A percentile compares a stretch with the other conserved stretches of the same genome.
These are phyloP conservation scores for Mormyrops attenuatus DNA, from an alignment of 2,797 vertebrate species.

Conservation along the genomic window DNA sequence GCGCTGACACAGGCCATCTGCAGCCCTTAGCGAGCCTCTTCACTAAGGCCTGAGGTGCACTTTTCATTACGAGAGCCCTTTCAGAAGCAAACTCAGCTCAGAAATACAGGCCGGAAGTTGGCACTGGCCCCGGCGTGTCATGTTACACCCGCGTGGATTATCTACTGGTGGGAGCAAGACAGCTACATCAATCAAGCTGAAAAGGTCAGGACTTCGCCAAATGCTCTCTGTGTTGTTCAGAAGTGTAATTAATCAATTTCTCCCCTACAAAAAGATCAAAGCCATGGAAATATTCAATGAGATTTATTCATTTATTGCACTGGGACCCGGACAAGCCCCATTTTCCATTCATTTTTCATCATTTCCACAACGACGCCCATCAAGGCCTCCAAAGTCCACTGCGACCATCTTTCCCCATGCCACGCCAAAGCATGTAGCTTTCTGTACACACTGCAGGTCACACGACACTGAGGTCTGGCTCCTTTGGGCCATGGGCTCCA, in stretches of 20 bases:
- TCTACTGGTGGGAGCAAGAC: conserved; percentile 36
- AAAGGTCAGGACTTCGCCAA: conserved; percentile 67
- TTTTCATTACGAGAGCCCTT: conserved; percentile 14
- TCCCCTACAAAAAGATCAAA: conserved; percentile 32
- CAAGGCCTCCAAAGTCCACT: neutral
- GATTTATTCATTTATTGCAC: conserved; percentile 10
- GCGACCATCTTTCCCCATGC: neutral
- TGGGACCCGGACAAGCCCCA: neutral
- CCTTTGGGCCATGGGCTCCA: neutral
- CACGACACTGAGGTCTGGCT: neutral
- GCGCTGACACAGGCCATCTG: neutral
- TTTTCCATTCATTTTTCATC: neutral
- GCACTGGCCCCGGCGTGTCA: conserved; percentile 44
- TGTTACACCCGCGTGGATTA: conserved; percentile 41
- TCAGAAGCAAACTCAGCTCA: conserved; percentile 46
- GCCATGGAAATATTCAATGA: conserved; percentile 11
- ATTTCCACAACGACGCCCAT: neutral
- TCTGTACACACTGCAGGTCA: neutral
- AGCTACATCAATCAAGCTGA: conserved; percentile 66
- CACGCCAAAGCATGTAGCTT: neutral
- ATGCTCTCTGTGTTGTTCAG: conserved; percentile 56
- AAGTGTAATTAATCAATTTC: conserved; percentile 62
- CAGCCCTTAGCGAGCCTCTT: neutral
- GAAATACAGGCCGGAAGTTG: conserved; percentile 36
- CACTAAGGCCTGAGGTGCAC: neutral